Base-by-base conservation (phyloP, 2,797 vertebrate species). In the Phrynocephalus guinanensis region DNA sequence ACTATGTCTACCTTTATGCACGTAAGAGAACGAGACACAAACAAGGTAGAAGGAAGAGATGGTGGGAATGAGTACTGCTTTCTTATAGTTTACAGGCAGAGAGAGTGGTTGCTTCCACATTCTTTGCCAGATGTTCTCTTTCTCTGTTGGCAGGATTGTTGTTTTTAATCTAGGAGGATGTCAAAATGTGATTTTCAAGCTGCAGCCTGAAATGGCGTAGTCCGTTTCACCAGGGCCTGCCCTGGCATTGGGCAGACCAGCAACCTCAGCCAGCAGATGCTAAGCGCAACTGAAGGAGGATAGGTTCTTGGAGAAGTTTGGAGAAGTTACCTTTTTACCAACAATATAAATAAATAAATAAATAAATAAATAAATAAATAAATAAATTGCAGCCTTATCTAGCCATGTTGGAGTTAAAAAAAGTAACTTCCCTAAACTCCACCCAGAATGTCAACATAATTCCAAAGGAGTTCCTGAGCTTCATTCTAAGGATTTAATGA, bases 41-140 rank as follows among this genome's bases (percentile, higher is more conserved):
- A 38, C 3, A 2, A 38, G 38, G 38, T 38, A 38, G 38, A 38
- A 38, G 38, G 38, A 38, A 38, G 38, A 38, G 38, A 38, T 38
- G 38, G 38, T 38, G 38, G 38, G 38, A 38, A 38, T 38, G 38
- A 38, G 38, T 38, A 38, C 38, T 38, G 38, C 38, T 38, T 1
- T 38, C 38, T 38, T 38, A 38, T 38, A 38, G 38, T 1, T 38
- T 38, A 38, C 38, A 38, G 38, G 38, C 38, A 48, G 80, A 20
- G 78, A 79, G 80, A 70, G 44, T 28, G 38, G 48, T 67, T 48
- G 60, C 48, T 68, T 70, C 80, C 28, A 83, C 52, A n/a, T 28
- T 28, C 28, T 83, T 56, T 83, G n/a, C 38, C 50, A 73, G 48
- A 28, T 83, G 22, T 83, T 82, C 80, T 82, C 70, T 24, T 73